Percentiles rank a stretch among this genome's conserved stretches.
phyloP scores from a whole-genome alignment of 2,797 vertebrate species.

The Dipus sagitta region DNA sequence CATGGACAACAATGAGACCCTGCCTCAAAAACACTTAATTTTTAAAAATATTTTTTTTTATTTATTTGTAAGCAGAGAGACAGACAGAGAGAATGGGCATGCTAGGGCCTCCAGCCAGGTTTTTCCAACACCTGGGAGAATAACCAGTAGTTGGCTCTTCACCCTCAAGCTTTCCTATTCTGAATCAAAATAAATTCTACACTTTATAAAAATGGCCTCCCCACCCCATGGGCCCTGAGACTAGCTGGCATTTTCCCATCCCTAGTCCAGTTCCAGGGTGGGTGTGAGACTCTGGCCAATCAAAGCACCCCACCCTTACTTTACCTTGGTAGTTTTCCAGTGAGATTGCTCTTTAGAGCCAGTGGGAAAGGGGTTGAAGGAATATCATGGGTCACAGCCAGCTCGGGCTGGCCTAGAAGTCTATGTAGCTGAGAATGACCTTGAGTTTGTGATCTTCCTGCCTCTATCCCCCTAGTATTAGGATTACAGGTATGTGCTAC shows the following conservation, averaged over 20 bases:
- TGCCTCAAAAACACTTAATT: too few species aligned
- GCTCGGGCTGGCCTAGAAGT: background rate
- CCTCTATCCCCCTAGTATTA: background rate
- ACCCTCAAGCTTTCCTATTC: background rate
- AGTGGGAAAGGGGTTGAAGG: background rate
- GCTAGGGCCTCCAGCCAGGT: too few species aligned
- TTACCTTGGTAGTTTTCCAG: background rate
- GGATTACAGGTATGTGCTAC: background rate
- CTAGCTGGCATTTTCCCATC: background rate
- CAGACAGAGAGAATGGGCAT: too few species aligned
- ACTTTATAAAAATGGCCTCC: too few species aligned
- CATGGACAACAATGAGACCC: too few species aligned
- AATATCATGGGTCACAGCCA: too few species aligned
- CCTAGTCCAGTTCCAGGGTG: too few species aligned
- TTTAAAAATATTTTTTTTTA: too few species aligned
- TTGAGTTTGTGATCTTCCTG: background rate
- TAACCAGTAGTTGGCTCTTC: background rate
- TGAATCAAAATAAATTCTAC: background rate
- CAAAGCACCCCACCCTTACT: too few species aligned
- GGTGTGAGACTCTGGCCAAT: too few species aligned
- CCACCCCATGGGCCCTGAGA: accelerated
- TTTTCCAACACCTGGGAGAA: too few species aligned
- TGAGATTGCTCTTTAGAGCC: background rate
- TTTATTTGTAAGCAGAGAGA: too few species aligned
- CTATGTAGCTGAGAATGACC: background rate